Conservation (phyloP, 2,888 invertebrate genomes). For the Phalera bucephala region DNA sequence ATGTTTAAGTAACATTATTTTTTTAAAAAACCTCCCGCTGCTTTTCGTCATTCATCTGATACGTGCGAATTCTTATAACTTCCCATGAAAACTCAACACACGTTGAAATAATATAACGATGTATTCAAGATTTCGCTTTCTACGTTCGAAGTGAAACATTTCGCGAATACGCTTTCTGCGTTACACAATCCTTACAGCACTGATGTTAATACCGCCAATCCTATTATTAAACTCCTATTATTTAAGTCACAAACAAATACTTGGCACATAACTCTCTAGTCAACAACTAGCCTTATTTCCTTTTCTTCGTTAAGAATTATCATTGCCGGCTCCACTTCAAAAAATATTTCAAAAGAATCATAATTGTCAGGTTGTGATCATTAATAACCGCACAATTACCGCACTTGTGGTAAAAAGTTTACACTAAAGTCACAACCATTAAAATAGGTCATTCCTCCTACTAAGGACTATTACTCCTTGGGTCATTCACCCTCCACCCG, state of each 20-base stretch:
- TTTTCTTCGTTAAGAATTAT: slow-evolving; percentile 8
- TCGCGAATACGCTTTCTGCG: slow-evolving; percentile 49
- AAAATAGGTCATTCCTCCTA: slow-evolving; percentile 62
- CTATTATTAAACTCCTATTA: slow-evolving; percentile 48
- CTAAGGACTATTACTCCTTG: no score
- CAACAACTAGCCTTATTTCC: slow-evolving; percentile 5
- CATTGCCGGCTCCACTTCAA: slow-evolving; percentile 10
- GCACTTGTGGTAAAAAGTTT: neutral
- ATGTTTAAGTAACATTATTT: no score
- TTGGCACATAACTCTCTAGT: slow-evolving; percentile 14
- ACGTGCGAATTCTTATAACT: slow-evolving; percentile 10
- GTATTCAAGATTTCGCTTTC: slow-evolving; percentile 31
- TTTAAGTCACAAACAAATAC: slow-evolving; percentile 40
- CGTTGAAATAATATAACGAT: slow-evolving; percentile 18
- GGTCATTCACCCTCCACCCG: slow-evolving; percentile 53
- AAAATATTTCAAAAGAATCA: neutral
- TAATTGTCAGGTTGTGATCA: neutral
- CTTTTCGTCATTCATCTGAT: no score
- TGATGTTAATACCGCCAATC: slow-evolving; percentile 36
- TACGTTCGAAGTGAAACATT: slow-evolving; percentile 39
- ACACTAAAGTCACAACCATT: slow-evolving; percentile 3
- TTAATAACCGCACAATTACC: neutral
- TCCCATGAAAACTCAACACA: slow-evolving; percentile 9
- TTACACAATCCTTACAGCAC: slow-evolving; percentile 44
- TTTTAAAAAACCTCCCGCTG: no score